Conservation (phyloP, 2,888 invertebrate genomes). For the Crepidodera aurea region DNA sequence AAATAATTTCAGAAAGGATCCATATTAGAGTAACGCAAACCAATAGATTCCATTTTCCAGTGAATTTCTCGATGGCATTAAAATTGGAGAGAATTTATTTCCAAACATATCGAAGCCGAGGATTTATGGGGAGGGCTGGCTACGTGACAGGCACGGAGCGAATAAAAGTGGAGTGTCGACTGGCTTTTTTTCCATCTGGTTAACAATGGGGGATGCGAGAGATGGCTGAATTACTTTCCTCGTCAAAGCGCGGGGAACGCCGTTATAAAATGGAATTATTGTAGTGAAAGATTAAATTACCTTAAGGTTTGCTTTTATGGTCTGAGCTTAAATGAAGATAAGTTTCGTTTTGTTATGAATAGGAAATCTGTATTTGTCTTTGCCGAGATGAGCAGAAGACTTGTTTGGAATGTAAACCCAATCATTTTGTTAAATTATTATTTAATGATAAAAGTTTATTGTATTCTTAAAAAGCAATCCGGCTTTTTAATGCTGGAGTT, state of each 20-base stretch:
- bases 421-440: too few relatives aligned
- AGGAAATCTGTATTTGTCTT: background rate
- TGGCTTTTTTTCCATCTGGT: constrained; percentile 28
- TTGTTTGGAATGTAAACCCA: too few relatives aligned
- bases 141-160: constrained; percentile 31
- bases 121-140: constrained; percentile 24
- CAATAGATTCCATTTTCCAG: constrained; percentile 25
- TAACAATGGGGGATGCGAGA: constrained; percentile 28
- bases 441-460: too few relatives aligned
- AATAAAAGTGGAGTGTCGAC: constrained; percentile 29
- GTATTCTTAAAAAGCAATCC: too few relatives aligned
- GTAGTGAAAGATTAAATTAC: constrained; percentile 26
- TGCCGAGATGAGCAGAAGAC: too few relatives aligned
- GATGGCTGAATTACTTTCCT: constrained; percentile 27
- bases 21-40: constrained; percentile 15
- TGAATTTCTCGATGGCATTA: constrained; percentile 27
- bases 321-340: constrained; percentile 17
- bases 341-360: constrained; percentile 18
- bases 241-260: constrained; percentile 19
- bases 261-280: constrained; percentile 23
- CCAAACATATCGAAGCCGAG: constrained; percentile 28
- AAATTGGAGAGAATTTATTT: constrained; percentile 30
- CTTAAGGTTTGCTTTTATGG: constrained; percentile 28
- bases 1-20: constrained; percentile 3
- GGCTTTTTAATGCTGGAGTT: too few relatives aligned